A percentile compares a stretch with the other conserved stretches of the same genome.
These are phyloP conservation scores for Parasteatoda lunata DNA, from an alignment of 2,888 invertebrate genomes.

Conservation along the genomic window DNA sequence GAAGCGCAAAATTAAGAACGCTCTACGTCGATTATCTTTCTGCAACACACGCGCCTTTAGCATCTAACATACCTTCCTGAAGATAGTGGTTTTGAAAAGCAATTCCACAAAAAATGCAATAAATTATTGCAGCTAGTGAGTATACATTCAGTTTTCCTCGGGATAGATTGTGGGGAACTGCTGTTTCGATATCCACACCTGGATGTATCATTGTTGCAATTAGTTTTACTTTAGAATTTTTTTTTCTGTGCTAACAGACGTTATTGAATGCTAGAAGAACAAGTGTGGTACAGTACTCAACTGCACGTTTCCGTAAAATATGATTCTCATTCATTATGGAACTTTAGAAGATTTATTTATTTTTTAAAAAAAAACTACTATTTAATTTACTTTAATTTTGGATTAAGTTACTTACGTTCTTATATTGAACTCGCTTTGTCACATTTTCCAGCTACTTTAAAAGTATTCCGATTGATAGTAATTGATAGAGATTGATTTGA, in stretches of 20 bases:
- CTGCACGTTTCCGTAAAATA: too few relatives aligned
- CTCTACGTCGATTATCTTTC: conserved; percentile 48
- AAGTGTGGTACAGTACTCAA: too few relatives aligned
- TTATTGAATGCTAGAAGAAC: background rate
- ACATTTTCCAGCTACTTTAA: too few relatives aligned
- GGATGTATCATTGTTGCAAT: background rate
- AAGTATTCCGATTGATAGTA: too few relatives aligned
- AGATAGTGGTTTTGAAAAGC: background rate
- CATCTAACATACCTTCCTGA: conserved; percentile 18
- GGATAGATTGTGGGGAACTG: background rate
- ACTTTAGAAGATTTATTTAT: too few relatives aligned
- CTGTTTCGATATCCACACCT: background rate
- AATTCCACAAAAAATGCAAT: background rate
- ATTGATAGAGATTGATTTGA: too few relatives aligned
- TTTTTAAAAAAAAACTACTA: too few relatives aligned
- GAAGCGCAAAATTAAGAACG: conserved; percentile 63
- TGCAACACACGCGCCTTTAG: conserved; percentile 46
- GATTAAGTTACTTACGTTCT: too few relatives aligned
- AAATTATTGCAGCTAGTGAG: background rate
- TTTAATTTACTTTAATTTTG: too few relatives aligned
- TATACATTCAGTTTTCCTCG: background rate
- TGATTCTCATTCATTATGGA: too few relatives aligned
- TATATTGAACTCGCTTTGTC: too few relatives aligned
- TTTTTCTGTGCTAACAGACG: background rate
- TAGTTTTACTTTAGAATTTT: background rate